Conservation (phyloP, 2,113 vertebrate genomes). For the Callospermophilus lateralis region DNA sequence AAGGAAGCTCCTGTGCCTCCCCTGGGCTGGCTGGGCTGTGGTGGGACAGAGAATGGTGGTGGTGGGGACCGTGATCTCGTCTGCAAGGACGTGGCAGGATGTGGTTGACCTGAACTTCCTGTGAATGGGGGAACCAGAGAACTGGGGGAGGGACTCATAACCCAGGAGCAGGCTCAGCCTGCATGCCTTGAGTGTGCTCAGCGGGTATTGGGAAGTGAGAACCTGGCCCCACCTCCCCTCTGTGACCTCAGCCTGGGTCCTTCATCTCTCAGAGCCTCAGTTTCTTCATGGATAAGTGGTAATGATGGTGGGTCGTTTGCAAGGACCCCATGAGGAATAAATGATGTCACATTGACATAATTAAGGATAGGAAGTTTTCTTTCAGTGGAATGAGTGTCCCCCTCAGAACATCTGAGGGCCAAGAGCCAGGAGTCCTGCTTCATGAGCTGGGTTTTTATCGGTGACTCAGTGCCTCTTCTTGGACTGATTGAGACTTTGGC, state of each 20-base stretch:
- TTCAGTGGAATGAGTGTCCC: not conserved
- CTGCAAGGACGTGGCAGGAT: slow-evolving; percentile 75
- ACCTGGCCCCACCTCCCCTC: not conserved
- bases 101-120: slow-evolving; percentile 80
- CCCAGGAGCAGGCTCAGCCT: not conserved
- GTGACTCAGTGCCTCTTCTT: not conserved
- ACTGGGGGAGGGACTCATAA: not conserved
- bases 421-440: not conserved
- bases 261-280: not conserved
- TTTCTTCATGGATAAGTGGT: not conserved
- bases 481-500: not conserved
- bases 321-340: not conserved
- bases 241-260: not conserved
- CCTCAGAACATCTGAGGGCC: not conserved
- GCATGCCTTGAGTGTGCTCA: not conserved
- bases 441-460: not conserved
- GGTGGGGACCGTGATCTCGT: slow-evolving; percentile 69
- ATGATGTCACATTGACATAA: not conserved
- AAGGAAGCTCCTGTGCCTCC: not conserved
- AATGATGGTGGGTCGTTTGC: not conserved
- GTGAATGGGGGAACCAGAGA: slow-evolving; percentile 63
- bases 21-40: slow-evolving; percentile 58
- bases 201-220: not conserved
- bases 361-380: not conserved
- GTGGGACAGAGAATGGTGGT: slow-evolving; percentile 61